Percentiles rank a stretch among this genome's conserved stretches.
Conservation (phyloP, 2,888 invertebrate genomes). For the Drosophila gaucha region DNA sequence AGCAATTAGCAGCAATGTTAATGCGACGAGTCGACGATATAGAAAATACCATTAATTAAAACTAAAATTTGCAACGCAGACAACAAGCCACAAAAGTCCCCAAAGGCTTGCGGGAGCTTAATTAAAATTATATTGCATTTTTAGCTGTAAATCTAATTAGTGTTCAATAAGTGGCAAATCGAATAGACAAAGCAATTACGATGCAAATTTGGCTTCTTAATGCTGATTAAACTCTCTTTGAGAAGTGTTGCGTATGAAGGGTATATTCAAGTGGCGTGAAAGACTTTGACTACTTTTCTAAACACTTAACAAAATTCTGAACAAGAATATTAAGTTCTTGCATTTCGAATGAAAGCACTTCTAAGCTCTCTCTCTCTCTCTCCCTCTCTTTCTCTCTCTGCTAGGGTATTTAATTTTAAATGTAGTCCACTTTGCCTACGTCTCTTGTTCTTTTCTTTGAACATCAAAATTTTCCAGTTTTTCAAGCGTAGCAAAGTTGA, state of each 20-base stretch:
- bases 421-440: background rate
- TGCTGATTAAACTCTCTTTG: background rate
- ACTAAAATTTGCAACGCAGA: constrained; percentile 22
- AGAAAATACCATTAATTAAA: constrained; percentile 54
- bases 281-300: background rate
- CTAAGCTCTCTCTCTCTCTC: background rate
- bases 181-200: constrained; percentile 2
- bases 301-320: too few species aligned
- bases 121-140: constrained; percentile 44
- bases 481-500: constrained; percentile 32
- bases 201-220: constrained; percentile 2
- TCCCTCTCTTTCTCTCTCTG: background rate
- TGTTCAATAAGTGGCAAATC: constrained; percentile 11
- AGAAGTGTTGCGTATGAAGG: background rate
- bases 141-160: constrained; percentile 38
- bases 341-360: constrained; percentile 4
- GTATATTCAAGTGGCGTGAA: background rate
- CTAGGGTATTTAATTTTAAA: background rate
- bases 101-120: constrained; percentile 43
- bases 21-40: constrained; percentile 20
- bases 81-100: constrained; percentile 26
- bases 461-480: constrained; percentile 20
- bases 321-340: too few species aligned
- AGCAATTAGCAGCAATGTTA: constrained; percentile 47
- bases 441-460: constrained; percentile 4